Evolutionary conservation across 2,797 vertebrate genomes (phyloP).

Genomic region (Periparus ater): DNA sequence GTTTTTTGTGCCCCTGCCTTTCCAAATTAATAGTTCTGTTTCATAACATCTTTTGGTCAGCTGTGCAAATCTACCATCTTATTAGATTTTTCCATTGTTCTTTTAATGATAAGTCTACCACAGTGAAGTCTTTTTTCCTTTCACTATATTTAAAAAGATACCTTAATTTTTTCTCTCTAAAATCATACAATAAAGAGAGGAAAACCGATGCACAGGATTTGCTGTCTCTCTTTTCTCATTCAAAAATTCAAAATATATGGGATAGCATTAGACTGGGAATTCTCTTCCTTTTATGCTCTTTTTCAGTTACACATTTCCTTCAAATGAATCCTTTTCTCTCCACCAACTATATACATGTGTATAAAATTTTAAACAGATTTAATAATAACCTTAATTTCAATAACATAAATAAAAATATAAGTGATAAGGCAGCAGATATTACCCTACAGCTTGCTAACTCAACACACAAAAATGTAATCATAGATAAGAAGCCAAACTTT

Average conservation of each 20-base stretch:
- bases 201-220: neutral
- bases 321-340: neutral
- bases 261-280: neutral
- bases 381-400: neutral
- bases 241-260: neutral
- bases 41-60: neutral
- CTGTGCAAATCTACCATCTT: neutral
- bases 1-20: neutral
- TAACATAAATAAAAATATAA: neutral
- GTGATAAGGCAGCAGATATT: neutral
- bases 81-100: neutral
- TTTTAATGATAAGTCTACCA: neutral
- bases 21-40: neutral
- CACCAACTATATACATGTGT: neutral
- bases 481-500: neutral
- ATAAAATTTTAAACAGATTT: neutral
- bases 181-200: neutral
- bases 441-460: neutral
- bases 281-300: neutral
- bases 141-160: neutral
- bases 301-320: neutral
- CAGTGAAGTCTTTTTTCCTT: neutral
- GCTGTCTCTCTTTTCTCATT: neutral
- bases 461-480: neutral
- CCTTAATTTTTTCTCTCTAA: neutral